These are phyloP conservation scores for Caenorhabditis sp. DNA, from an alignment of 2,888 invertebrate species.

Conservation along the genomic window DNA sequence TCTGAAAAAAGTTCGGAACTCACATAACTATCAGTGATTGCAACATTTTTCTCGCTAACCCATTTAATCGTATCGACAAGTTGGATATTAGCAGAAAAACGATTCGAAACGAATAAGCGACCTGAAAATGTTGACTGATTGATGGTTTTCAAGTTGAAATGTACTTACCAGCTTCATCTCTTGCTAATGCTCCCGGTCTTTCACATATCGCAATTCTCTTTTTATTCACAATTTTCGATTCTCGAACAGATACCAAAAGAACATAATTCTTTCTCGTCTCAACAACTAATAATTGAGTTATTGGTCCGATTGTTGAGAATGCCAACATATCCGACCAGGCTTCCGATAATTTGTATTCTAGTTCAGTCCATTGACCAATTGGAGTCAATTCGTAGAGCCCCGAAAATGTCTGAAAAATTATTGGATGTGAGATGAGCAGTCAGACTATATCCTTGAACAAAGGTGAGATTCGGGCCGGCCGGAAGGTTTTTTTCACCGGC, in stretches of 20 bases:
- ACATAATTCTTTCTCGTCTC: conserved; percentile 55
- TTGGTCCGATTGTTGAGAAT: conserved; percentile 56
- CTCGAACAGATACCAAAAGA: conserved; percentile 43
- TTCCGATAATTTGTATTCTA: conserved; percentile 54
- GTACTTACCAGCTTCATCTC: conserved; percentile 48
- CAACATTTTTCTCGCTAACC: conserved; percentile 47
- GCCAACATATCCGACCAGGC: conserved; percentile 52
- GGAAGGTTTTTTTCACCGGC: too few species aligned
- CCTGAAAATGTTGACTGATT: conserved; percentile 22
- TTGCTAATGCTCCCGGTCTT: conserved; percentile 48
- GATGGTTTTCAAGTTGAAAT: background rate
- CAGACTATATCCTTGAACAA: too few species aligned
- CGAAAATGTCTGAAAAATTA: conserved; percentile 45
- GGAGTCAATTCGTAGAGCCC: conserved; percentile 53
- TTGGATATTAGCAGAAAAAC: conserved; percentile 39
- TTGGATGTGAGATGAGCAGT: background rate
- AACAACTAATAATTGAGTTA: conserved; percentile 50
- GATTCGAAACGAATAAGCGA: conserved; percentile 52
- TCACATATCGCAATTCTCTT: conserved; percentile 53
- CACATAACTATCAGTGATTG: conserved; percentile 33
- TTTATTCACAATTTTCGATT: conserved; percentile 46
- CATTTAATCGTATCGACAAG: conserved; percentile 53
- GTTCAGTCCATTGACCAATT: conserved; percentile 53
- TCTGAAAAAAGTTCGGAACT: too few species aligned
- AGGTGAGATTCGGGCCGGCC: too few species aligned